Evolutionary conservation across 1,140 invertebrate genomes (phyloP).

Genomic region (Thrips palmi): DNA sequence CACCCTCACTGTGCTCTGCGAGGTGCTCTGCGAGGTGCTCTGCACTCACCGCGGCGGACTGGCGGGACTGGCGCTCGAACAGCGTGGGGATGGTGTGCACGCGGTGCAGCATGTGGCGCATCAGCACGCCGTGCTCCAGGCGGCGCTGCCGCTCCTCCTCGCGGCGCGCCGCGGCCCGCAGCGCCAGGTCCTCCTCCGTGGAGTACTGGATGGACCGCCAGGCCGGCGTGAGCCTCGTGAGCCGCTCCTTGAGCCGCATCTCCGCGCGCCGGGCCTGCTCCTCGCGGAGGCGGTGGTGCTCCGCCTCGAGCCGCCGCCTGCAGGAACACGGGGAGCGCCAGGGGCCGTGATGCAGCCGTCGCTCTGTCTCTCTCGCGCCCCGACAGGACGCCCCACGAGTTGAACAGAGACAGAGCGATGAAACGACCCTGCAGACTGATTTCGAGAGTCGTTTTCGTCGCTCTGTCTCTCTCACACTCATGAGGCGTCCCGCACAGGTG

Average conservation of each 20-base stretch:
- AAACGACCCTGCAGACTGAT: too few species aligned
- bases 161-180: constrained; percentile 37
- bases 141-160: constrained; percentile 42
- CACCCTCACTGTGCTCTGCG: too few species aligned
- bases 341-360: constrained; percentile 4
- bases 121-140: constrained; percentile 43
- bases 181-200: constrained; percentile 40
- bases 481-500: too few species aligned
- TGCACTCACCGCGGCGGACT: too few species aligned
- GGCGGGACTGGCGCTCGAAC: constrained; percentile 49
- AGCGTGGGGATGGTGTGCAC: constrained; percentile 46
- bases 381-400: too few species aligned
- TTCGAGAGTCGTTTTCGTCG: too few species aligned
- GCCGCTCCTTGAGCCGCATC: constrained; percentile 31
- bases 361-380: too few species aligned
- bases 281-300: constrained; percentile 34
- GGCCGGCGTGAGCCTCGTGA: constrained; percentile 40
- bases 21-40: too few species aligned
- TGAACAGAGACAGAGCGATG: too few species aligned
- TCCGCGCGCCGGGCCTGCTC: constrained; percentile 35
- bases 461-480: too few species aligned
- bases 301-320: constrained; percentile 39
- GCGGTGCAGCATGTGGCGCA: constrained; percentile 48
- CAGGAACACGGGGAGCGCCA: constrained; percentile 11
- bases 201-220: constrained; percentile 43